Base-by-base conservation (phyloP, 2,888 invertebrate species). In the Cinara cedri region DNA sequence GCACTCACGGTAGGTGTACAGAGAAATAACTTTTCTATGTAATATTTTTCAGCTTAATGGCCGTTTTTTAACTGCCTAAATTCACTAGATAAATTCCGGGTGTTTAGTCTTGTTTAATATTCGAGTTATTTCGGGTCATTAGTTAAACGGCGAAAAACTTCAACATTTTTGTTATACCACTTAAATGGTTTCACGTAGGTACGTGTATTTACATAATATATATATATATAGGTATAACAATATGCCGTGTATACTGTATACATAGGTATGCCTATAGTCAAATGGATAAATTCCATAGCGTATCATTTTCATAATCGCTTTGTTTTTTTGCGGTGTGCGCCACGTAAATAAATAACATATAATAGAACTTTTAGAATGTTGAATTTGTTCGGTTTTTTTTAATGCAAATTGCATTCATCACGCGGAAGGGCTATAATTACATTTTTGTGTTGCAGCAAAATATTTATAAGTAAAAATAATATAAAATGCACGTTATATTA, bases 131-230 rank as follows among this genome's bases (percentile, higher is more conserved):
- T n/a, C 6, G 3, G 60, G 34, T 62, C 60, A 62, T 62, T 62
- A 62, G 60, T n/a, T 34, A 34, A 26, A 62, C 34, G 60, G 34
- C 34, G 8, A n/a, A 62, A 62, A 62, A 62, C 60, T 62, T 62
- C 34, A 34, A 34, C 34, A n/a, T 62, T 62, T 62, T 34, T 34
- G n/a, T 21, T 21, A 9, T 62, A 62, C 60, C 60, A n/a, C 34
- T n/a, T 13, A 62, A 62, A 62, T 10, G 14, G 60, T n/a, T 62
- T 34, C n/a, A 34, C 34, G 34, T 34, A 34, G 46, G 46, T 46
- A 14, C 46, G 44, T 10, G 44, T 6, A 44, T 44, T 44, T 44
- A 6, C 44, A n/a, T n/a, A n/a, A n/a, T n/a, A n/a, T n/a, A n/a
- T n/a, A n/a, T n/a, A n/a, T n/a, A n/a, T 46, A 46, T 13, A 46